Evolutionary conservation across 2,797 vertebrate genomes (phyloP).

Genomic region (Syndactyla subalaris): DNA sequence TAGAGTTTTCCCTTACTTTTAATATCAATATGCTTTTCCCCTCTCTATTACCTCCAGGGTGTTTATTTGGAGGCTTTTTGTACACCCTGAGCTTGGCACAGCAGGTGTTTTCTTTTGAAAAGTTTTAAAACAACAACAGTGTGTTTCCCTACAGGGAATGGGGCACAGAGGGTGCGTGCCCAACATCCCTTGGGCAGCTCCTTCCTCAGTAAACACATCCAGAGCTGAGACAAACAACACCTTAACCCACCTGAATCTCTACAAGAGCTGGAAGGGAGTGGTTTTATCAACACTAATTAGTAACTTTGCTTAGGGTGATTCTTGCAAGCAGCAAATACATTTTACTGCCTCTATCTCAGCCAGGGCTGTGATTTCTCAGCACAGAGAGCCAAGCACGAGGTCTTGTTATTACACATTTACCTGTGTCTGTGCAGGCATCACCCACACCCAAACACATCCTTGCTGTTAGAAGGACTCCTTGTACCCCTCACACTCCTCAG

Average conservation of each 20-base stretch:
- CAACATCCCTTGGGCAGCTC: background rate
- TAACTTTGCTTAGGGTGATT: background rate
- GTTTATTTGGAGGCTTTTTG: background rate
- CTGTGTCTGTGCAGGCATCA: fast-evolving
- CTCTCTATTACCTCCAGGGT: background rate
- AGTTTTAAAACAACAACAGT: background rate
- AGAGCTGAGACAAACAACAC: background rate
- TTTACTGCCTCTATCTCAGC: background rate
- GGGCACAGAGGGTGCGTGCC: background rate
- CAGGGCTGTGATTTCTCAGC: background rate
- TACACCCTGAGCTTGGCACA: background rate
- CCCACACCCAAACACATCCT: fast-evolving
- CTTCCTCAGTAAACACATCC: background rate
- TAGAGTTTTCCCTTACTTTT: background rate
- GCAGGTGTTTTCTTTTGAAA: background rate
- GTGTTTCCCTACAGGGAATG: background rate
- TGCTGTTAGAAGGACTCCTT: background rate
- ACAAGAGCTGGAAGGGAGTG: background rate
- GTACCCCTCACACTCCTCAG: background rate
- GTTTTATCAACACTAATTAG: background rate
- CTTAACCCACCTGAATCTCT: background rate
- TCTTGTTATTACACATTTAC: fast-evolving
- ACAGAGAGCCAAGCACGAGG: background rate
- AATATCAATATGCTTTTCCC: background rate
- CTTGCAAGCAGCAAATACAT: background rate